Base-by-base conservation (phyloP, 2,888 invertebrate species). In the Rotaria sp. region DNA sequence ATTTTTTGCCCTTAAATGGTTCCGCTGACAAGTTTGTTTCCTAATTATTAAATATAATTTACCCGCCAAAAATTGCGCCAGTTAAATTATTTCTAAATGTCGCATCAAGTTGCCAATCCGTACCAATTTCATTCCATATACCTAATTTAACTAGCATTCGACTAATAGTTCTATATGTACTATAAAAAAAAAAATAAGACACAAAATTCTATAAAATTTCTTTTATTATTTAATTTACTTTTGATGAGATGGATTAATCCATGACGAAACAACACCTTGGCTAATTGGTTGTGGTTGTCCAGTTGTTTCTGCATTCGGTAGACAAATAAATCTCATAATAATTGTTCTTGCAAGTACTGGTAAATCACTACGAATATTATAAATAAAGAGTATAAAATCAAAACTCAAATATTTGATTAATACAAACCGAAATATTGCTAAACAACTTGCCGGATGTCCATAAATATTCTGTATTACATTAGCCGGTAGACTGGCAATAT, bases 391-490 rank as follows among this genome's bases (percentile, higher is more conserved):
- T 45, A 45, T 24, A 13, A 24, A n/a, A 59, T 59, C 24, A 67
- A n/a, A 26, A 30, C 41, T 45, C 8, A 13, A 21, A 24, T 13
- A 38, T 35, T 74, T 38, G 8, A 38, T 80, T n/a, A 26, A 41
- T 38, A 67, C 45, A n/a, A 45, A 80, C 80, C 80, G 80, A 45
- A 86, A 86, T 85, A 86, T 86, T 26, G 86, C 67, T 18, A 86
- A 50, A 18, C 86, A 86, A 85, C 85, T 86, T 8, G 86, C 85
- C 7, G 86, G 86, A 38, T 86, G 86, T 38, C 75, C 85, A 45
- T 85, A 86, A 41, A 86, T 86, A 35, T 80, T 86, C 85, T 86
- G 85, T 24, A 85, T 86, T 10, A 86, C 85, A 13, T 52, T 85
- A n/a, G 41, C 4, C 35, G 86, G 86, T 55, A 86, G 57, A 59